Conservation (phyloP, 2,888 invertebrate genomes). For the Operophtera brumata region DNA sequence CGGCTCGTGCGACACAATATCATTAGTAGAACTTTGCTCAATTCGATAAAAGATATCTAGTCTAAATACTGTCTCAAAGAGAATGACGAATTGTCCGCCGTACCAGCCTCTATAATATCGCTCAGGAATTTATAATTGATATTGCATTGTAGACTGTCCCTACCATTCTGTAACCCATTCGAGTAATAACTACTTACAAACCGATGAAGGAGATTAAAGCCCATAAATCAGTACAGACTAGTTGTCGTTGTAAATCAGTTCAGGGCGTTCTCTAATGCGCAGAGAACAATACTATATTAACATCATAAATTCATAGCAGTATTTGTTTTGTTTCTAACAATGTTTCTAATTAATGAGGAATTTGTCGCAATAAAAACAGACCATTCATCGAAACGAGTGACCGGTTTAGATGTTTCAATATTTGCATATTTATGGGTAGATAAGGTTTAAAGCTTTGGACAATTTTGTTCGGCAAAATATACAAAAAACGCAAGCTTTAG, state of each 20-base stretch:
- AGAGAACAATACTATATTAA: conserved; percentile 43
- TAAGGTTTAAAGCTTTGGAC: conserved; percentile 13
- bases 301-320: conserved; percentile 40
- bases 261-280: conserved; percentile 36
- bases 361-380: conserved; percentile 43
- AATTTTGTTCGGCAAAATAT: conserved; percentile 21
- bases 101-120: conserved; percentile 40
- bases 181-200: conserved; percentile 46
- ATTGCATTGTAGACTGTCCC: conserved; percentile 57
- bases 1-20: conserved; percentile 69
- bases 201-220: conserved; percentile 47
- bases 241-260: conserved; percentile 45
- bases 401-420: conserved; percentile 39
- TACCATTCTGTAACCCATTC: conserved; percentile 43
- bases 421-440: conserved; percentile 23
- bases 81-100: conserved; percentile 53
- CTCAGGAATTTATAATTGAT: conserved; percentile 60
- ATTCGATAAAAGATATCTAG: conserved; percentile 54
- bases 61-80: conserved; percentile 55
- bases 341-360: conserved; percentile 44
- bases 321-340: conserved; percentile 41
- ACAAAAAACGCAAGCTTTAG: conserved; percentile 31
- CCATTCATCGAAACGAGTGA: conserved; percentile 37
- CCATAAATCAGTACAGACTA: conserved; percentile 41
- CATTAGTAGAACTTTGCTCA: conserved; percentile 57